Conservation (phyloP, 2,888 invertebrate species). For the Dasysyrphus albostriatus region DNA sequence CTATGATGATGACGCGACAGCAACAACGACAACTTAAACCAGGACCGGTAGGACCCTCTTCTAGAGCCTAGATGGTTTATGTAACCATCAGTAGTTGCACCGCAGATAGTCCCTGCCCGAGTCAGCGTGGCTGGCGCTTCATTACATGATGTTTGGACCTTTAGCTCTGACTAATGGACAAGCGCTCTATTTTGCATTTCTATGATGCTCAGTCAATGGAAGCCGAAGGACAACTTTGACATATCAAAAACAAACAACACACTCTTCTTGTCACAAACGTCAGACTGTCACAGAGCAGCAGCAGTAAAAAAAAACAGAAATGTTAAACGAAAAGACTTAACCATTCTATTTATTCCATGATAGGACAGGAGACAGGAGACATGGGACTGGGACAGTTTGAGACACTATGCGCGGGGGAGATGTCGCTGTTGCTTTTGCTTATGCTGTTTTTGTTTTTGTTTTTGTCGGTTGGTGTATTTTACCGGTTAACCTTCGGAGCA, state of each 20-base stretch:
- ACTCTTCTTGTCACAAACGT: conserved; percentile 71
- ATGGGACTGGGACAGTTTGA: conserved; percentile 48
- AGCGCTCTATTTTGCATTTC: conserved; percentile 57
- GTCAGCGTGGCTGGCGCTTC: conserved; percentile 49
- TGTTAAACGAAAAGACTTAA: conserved; percentile 19
- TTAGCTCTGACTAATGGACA: conserved; percentile 65
- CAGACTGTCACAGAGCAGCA: conserved; percentile 47
- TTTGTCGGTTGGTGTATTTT: conserved; percentile 45
- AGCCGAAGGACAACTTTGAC: conserved; percentile 69
- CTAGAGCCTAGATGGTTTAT: background rate
- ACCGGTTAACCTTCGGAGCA: conserved; percentile 72
- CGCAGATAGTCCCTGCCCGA: background rate
- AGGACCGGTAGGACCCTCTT: conserved; percentile 8
- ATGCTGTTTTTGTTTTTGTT: background rate
- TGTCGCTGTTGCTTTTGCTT: conserved; percentile 19
- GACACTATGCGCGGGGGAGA: conserved; percentile 65
- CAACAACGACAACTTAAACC: background rate
- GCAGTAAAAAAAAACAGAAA: conserved; percentile 4
- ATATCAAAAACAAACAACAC: conserved; percentile 73
- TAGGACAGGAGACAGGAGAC: conserved; percentile 61
- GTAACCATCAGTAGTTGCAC: background rate
- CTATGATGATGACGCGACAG: conserved; percentile 21
- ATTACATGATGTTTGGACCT: conserved; percentile 69
- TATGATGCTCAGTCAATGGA: conserved; percentile 57
- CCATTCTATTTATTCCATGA: conserved; percentile 63